phyloP scores from a whole-genome alignment of 1,140 invertebrate genomes.

The Melipona quadrifasciata region DNA sequence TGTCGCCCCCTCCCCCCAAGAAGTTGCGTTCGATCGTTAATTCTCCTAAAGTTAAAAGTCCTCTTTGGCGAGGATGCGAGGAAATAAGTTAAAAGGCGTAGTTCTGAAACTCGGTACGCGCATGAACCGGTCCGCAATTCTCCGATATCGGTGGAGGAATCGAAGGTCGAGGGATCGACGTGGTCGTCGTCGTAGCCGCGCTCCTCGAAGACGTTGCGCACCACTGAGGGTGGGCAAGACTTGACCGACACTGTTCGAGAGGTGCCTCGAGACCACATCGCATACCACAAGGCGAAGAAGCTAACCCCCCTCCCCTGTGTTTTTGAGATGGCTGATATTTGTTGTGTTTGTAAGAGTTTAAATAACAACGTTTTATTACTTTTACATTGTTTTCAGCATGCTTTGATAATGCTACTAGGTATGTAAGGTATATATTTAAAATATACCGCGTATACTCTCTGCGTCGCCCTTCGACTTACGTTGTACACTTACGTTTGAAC shows the following conservation, averaged over 20 bases:
- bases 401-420: conserved; percentile 75
- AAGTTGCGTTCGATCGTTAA: too few relatives aligned
- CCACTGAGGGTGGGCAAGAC: too few relatives aligned
- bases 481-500: conserved; percentile 63
- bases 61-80: too few relatives aligned
- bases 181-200: too few relatives aligned
- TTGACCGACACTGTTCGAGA: background rate
- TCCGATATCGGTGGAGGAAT: too few relatives aligned
- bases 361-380: conserved; percentile 79
- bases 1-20: too few relatives aligned
- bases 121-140: too few relatives aligned
- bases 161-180: too few relatives aligned
- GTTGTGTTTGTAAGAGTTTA: conserved; percentile 81
- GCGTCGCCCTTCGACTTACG: conserved; percentile 51
- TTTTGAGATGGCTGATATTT: conserved; percentile 77
- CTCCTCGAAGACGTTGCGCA: too few relatives aligned
- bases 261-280: conserved; percentile 13
- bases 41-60: too few relatives aligned
- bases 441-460: conserved; percentile 47
- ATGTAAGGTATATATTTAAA: conserved; percentile 63
- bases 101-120: too few relatives aligned
- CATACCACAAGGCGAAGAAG: conserved; percentile 70
- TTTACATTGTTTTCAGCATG: conserved; percentile 77
- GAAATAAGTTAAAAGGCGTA: too few relatives aligned
- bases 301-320: conserved; percentile 67